phyloP scores from a whole-genome alignment of 2,113 vertebrate species.

The Alexandromys fortis region DNA sequence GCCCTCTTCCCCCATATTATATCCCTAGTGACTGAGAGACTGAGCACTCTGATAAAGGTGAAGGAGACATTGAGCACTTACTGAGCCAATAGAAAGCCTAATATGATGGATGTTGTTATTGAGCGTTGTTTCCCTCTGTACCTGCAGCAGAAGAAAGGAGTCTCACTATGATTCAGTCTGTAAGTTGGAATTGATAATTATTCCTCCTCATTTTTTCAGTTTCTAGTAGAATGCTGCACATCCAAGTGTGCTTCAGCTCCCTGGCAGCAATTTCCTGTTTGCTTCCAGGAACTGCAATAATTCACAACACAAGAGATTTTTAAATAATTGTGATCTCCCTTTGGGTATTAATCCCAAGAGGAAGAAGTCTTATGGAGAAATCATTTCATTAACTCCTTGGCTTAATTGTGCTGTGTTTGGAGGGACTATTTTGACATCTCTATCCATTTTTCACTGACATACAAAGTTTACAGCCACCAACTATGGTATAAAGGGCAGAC shows the following conservation, averaged over 20 bases:
- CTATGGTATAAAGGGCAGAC: neutral
- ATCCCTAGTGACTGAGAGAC: neutral
- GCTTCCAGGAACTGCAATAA: neutral
- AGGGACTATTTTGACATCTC: neutral
- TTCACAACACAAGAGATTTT: neutral
- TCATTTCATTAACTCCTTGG: neutral
- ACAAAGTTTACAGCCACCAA: neutral
- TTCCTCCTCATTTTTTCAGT: neutral
- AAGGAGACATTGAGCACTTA: neutral
- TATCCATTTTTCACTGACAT: neutral
- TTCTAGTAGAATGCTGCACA: neutral
- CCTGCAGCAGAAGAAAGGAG: neutral
- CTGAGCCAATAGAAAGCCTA: neutral
- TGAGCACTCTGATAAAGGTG: neutral
- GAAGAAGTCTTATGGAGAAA: neutral
- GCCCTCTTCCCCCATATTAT: neutral
- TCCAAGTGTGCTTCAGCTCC: neutral
- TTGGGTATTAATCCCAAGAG: constrained; percentile 23
- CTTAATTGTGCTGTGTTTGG: neutral
- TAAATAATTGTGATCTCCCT: constrained; percentile 5
- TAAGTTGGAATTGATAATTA: neutral
- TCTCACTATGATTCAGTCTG: neutral
- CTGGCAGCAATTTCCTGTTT: neutral
- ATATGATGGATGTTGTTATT: neutral
- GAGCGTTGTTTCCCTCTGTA: neutral